These are phyloP conservation scores for Phalloptychus januarius DNA, from an alignment of 2,797 vertebrate species.

Conservation along the genomic window DNA sequence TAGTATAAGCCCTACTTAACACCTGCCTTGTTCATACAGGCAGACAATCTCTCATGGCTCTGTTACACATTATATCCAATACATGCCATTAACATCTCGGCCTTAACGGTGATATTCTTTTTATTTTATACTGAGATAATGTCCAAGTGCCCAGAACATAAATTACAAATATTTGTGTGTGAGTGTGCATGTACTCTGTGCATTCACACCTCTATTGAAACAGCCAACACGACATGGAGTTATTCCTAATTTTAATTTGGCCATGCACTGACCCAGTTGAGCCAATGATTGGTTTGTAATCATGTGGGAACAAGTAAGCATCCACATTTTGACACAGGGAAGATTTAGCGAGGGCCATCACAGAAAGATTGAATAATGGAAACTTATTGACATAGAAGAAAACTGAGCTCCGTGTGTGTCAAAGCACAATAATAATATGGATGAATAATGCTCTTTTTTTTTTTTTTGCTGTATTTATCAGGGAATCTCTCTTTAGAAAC, in stretches of 20 bases:
- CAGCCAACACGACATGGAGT: conserved; percentile 36
- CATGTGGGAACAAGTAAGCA: conserved; percentile 32
- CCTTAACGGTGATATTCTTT: conserved; percentile 8
- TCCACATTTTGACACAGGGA: conserved; percentile 28
- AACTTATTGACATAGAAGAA: conserved; percentile 19
- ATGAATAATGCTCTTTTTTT: background rate
- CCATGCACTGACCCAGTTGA: conserved; percentile 31
- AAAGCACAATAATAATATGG: conserved; percentile 1
- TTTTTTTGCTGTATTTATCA: background rate
- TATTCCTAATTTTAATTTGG: conserved; percentile 40
- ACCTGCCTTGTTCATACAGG: background rate
- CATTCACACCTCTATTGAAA: conserved; percentile 28
- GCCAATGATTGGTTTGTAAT: conserved; percentile 45
- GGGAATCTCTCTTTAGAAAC: background rate
- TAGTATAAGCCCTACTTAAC: background rate
- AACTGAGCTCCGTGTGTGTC: conserved; percentile 3
- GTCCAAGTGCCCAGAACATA: conserved; percentile 1
- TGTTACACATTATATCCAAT: background rate
- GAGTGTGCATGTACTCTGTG: background rate
- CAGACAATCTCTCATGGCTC: background rate
- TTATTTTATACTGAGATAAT: background rate
- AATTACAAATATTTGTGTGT: background rate
- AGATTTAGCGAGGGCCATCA: conserved; percentile 21
- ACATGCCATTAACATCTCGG: background rate
- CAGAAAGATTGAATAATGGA: conserved; percentile 20